Base-by-base conservation (phyloP, 1,140 invertebrate genomes). In the Apis cerana region DNA sequence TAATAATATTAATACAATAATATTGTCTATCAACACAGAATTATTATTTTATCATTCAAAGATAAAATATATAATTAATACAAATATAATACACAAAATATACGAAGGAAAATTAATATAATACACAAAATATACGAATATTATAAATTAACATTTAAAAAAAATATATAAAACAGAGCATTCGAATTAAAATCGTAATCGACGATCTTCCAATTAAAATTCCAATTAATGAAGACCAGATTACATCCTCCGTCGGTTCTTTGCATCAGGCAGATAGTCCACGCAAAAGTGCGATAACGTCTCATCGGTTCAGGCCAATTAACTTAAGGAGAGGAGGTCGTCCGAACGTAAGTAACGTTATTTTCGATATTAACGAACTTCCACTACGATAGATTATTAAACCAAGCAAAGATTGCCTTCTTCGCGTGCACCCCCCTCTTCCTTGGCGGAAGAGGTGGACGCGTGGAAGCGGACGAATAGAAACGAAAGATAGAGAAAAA, bases 401-500 rank as follows among this genome's bases (percentile, higher is more conserved):
- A 50, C 10, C 17, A 59, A 50, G 11, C 11, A 50, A n/a, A 19
- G 52, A 48, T n/a, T 21, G 12, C 13, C 33, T 74, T 9, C 7
- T 33, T 13, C 19, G 17, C 52, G 52, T 78, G 12, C 2, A 33
- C 33, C 33, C 1, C n/a, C 21, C 7, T 54, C 65, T 78, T n/a
- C 77, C 74, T 84, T 27, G 74, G 11, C 58, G 17, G n/a, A 19
- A 56, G 27, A 48, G 64, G n/a, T 58, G 52, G 80, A 88, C 72
- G 76, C 61, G 48, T 3, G 54, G 72, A 76, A 58, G 67, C 54
- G 74, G 61, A 71, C 59, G n/a, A 56, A 72, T 13, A 58, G 75
- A 19, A 70, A 75, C 61, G 75, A 59, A 88, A 76, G 86, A 79
- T 88, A 75, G 83, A 87, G 33, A 88, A 88, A 85, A 88, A 59